Percentiles rank a stretch among this genome's conserved stretches.
phyloP scores from a whole-genome alignment of 2,113 vertebrate genomes.

The Steatornis caripensis region DNA sequence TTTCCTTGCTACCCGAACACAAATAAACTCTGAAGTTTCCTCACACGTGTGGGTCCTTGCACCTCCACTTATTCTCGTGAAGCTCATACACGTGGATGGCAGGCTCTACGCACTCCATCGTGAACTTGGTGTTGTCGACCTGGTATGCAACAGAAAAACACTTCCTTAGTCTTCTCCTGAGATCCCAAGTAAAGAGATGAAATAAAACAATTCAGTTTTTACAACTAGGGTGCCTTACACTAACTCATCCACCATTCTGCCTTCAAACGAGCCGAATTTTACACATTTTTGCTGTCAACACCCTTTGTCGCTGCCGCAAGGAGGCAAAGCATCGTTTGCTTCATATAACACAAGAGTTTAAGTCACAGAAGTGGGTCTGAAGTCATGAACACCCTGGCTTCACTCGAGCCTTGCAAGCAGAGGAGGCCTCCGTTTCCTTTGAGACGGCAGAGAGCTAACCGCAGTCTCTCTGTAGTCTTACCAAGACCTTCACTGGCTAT shows the following conservation, averaged over 20 bases:
- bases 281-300: not conserved
- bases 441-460: not conserved
- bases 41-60: conserved; percentile 88
- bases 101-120: conserved; percentile 86
- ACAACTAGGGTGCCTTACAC: not conserved
- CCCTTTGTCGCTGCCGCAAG: not conserved
- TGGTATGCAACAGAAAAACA: conserved; percentile 19
- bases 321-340: not conserved
- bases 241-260: not conserved
- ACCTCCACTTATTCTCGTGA: conserved; percentile 94
- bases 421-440: not conserved
- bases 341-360: not conserved
- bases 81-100: conserved; percentile 90
- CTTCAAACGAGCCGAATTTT: not conserved
- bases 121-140: conserved; percentile 92
- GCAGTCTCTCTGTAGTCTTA: not conserved
- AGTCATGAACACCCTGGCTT: not conserved
- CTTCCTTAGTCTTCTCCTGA: not conserved
- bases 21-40: conserved; percentile 4
- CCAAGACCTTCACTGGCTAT: not conserved
- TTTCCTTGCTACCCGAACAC: not conserved
- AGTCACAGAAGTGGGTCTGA: not conserved
- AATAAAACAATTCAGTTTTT: not conserved
- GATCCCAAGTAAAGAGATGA: not conserved
- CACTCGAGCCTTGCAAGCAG: not conserved